Evolutionary conservation across 2,888 invertebrate genomes (phyloP), one percentile per base, ranked within the genome.

Genomic region (Laothoe populi): DNA sequence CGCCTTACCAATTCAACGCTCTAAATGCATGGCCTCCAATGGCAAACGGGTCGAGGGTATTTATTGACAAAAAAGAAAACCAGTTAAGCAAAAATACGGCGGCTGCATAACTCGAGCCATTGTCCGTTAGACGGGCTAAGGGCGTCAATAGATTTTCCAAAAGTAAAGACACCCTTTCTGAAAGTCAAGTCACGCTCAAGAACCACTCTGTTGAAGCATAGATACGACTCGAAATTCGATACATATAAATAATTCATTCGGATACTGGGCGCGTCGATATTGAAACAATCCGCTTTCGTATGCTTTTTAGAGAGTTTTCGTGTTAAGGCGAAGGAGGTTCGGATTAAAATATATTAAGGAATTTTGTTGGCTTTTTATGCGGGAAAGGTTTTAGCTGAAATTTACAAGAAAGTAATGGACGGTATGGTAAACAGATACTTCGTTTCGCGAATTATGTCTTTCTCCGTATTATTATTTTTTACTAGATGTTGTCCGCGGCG

Each of bases 181-280:
- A 64, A 64, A 83, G 77, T 82, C 81, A 67, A 82, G 83, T 84
- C 83, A 84, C 84, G 83, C 82, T 78, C 74, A 68, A 63, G 61
- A 67, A 73, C 74, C 69, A 72, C 74, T 78, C 78, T 69, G 73
- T 71, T 72, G 66, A 64, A 78, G 73, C 72, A 74, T 73, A 70
- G 69, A 70, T 68, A 71, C 69, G 64, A 66, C 69, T 77, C 70
- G 70, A 66, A 72, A 69, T 70, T 66, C 79, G 77, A 79, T 83
- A 84, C 81, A 79, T 75, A 86, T 86, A 87, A 87, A 87, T 87
- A 86, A 87, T 87, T 87, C 86, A 87, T 86, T 80, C 68, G 78
- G 72, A 71, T 71, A 75, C 70, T 71, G 70, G 70, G 66, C 66
- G 63, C 73, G 77, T 74, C 78, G 78, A 84, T 83, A 86, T 86